Percentiles rank a stretch among this genome's conserved stretches.
These are phyloP conservation scores for Clanis bilineata DNA, from an alignment of 2,888 invertebrate genomes.

Conservation along the genomic window DNA sequence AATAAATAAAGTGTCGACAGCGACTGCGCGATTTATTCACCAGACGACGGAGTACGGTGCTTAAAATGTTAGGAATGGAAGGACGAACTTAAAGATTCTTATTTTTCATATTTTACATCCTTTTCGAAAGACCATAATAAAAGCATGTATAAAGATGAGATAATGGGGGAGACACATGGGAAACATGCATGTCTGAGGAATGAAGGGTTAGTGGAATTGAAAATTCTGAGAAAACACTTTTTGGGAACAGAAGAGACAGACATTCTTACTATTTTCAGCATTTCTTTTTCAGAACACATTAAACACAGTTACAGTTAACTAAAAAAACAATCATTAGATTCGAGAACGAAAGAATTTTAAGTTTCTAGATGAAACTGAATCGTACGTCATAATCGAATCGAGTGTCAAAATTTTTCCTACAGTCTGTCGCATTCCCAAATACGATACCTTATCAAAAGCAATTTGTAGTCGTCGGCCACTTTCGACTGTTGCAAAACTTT, in stretches of 20 bases:
- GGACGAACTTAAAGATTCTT: constrained; percentile 31
- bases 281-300: too few species aligned
- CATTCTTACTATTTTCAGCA: too few species aligned
- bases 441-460: not conserved
- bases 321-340: too few species aligned
- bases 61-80: constrained; percentile 41
- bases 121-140: constrained; percentile 20
- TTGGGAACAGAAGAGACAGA: too few species aligned
- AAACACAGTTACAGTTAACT: too few species aligned
- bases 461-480: constrained; percentile 5
- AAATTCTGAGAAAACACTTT: not conserved
- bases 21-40: constrained; percentile 27
- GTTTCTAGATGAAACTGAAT: too few species aligned
- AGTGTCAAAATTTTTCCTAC: not conserved
- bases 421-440: not conserved
- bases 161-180: not conserved
- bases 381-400: too few species aligned
- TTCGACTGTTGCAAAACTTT: constrained; percentile 7
- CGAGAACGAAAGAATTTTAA: too few species aligned
- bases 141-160: not conserved
- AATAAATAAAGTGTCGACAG: constrained; percentile 38
- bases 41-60: constrained; percentile 17
- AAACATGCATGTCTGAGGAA: not conserved
- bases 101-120: constrained; percentile 36
- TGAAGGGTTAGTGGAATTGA: not conserved